Evolutionary conservation across 2,113 vertebrate species (phyloP).

Genomic region (Callithrix jacchus): DNA sequence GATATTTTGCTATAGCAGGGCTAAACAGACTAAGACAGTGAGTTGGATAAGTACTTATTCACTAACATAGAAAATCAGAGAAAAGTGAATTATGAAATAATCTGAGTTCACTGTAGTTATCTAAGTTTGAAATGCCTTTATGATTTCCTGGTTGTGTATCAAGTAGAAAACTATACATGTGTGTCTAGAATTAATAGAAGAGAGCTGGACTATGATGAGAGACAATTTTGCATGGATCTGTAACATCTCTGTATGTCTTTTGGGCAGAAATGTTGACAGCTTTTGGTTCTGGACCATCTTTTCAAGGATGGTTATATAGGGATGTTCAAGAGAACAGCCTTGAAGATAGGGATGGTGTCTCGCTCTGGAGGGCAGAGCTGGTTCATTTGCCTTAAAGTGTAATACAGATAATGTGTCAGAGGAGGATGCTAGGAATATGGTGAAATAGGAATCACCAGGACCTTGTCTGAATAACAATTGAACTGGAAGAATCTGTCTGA

Average conservation of each 20-base stretch:
- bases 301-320: background rate
- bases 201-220: background rate
- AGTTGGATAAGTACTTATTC: background rate
- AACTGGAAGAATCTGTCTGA: background rate
- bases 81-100: background rate
- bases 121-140: background rate
- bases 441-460: background rate
- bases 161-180: background rate
- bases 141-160: too few species aligned
- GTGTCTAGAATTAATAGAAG: background rate
- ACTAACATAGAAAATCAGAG: background rate
- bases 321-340: background rate
- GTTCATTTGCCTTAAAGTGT: background rate
- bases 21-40: background rate
- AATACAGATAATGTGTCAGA: background rate
- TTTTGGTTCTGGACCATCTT: background rate
- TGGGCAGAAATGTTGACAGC: background rate
- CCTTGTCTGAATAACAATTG: background rate
- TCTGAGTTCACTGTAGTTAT: background rate
- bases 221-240: background rate
- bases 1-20: background rate
- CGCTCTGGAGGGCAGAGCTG: background rate
- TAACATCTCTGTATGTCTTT: background rate
- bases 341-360: background rate
- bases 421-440: background rate